Evolutionary conservation across 2,888 invertebrate species (phyloP).

Genomic region (Deilephila elpenor): DNA sequence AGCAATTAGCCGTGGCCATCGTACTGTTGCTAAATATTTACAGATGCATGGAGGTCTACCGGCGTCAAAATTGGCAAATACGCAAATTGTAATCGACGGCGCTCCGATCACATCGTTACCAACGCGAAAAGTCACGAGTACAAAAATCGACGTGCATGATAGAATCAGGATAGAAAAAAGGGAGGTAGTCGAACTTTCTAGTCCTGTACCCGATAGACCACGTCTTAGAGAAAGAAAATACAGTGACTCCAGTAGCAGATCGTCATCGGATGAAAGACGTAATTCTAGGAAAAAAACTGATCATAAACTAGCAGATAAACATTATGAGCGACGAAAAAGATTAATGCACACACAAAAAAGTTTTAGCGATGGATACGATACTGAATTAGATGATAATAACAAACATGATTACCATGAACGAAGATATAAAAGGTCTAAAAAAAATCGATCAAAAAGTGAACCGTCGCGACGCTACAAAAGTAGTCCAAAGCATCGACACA

Average conservation of each 20-base stretch:
- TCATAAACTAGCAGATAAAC: constrained; percentile 61
- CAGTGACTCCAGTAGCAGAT: constrained; percentile 71
- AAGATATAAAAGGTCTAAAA: constrained; percentile 63
- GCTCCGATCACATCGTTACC: constrained; percentile 76
- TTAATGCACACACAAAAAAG: constrained; percentile 72
- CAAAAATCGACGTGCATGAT: constrained; percentile 80
- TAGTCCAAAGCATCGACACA: constrained; percentile 61
- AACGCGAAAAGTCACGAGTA: constrained; percentile 78
- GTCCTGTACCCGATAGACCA: constrained; percentile 67
- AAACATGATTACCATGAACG: constrained; percentile 56
- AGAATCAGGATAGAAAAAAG: constrained; percentile 81
- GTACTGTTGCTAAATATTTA: constrained; percentile 96
- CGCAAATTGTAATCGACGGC: constrained; percentile 76
- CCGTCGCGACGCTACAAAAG: constrained; percentile 68
- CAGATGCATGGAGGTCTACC: constrained; percentile 96
- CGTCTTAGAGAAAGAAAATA: constrained; percentile 57
- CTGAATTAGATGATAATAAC: constrained; percentile 64
- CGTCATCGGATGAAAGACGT: constrained; percentile 76
- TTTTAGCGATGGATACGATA: constrained; percentile 82
- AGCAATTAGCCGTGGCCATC: constrained; percentile 92
- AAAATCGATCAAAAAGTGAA: constrained; percentile 80
- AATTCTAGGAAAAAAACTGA: constrained; percentile 55
- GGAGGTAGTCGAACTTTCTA: constrained; percentile 79
- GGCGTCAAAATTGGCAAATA: constrained; percentile 87
- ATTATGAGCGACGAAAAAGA: constrained; percentile 68